Evolutionary conservation across 2,888 invertebrate species (phyloP).

Genomic region (Lordiphosa fenestrarum): DNA sequence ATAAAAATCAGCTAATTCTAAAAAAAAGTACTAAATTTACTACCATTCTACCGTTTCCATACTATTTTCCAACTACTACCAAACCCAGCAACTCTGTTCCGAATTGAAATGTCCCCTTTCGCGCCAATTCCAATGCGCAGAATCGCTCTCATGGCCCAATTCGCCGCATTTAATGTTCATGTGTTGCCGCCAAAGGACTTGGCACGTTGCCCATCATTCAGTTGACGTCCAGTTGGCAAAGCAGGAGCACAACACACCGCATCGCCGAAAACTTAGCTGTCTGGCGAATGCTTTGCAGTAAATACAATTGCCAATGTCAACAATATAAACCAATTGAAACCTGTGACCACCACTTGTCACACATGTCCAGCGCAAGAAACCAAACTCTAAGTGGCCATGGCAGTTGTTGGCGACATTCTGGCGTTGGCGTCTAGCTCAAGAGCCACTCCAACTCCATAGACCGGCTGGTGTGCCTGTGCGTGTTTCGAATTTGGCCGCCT

Average conservation of each 20-base stretch:
- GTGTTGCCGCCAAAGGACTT: constrained; percentile 55
- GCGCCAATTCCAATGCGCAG: constrained; percentile 53
- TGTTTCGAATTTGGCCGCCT: constrained; percentile 53
- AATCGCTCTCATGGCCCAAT: constrained; percentile 46
- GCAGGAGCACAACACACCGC: constrained; percentile 29
- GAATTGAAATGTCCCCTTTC: constrained; percentile 28
- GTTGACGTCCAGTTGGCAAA: constrained; percentile 52
- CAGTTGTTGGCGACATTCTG: constrained; percentile 22
- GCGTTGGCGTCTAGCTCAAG: constrained; percentile 37
- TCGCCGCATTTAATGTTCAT: constrained; percentile 54
- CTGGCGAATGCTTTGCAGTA: constrained; percentile 15
- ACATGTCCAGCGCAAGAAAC: constrained; percentile 17
- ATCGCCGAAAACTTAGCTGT: constrained; percentile 12
- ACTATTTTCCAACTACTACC: constrained; percentile 24
- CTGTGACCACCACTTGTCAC: constrained; percentile 63
- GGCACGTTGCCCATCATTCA: constrained; percentile 40
- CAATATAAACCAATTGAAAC: constrained; percentile 37
- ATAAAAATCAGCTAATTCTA: no score
- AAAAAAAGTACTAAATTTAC: constrained; percentile 2
- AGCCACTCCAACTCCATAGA: constrained; percentile 31
- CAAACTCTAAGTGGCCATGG: constrained; percentile 26
- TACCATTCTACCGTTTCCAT: background rate
- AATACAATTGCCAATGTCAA: constrained; percentile 17
- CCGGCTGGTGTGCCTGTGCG: constrained; percentile 45
- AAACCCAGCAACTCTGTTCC: constrained; percentile 42